phyloP scores from a whole-genome alignment of 2,888 invertebrate genomes.

The Nesidiocoris tenuis region DNA sequence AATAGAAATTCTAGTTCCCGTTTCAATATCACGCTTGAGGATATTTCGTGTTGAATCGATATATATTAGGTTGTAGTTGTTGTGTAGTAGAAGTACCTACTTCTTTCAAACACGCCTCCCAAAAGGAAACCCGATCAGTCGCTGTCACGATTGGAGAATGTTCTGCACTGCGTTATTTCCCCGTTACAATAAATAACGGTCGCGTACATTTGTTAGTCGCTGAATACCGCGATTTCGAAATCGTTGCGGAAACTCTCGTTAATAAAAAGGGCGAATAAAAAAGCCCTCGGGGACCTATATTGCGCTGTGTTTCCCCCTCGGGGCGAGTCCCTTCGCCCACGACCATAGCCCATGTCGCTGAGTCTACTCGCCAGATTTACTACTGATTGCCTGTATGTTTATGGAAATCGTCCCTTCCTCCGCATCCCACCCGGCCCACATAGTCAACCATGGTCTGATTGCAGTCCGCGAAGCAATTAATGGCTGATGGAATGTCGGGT shows the following conservation, averaged over 20 bases:
- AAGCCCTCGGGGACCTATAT: constrained; percentile 13
- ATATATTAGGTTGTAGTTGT: too few relatives aligned
- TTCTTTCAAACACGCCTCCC: too few relatives aligned
- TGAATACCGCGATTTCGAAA: not conserved
- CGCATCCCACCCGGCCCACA: not conserved
- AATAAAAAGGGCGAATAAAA: not conserved
- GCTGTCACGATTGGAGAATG: too few relatives aligned
- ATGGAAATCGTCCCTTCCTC: constrained; percentile 23
- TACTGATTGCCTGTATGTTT: constrained; percentile 39
- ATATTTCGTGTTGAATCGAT: too few relatives aligned
- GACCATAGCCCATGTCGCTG: not conserved
- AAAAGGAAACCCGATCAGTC: too few relatives aligned
- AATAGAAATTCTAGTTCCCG: too few relatives aligned
- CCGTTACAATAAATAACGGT: too few relatives aligned
- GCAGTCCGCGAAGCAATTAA: constrained; percentile 16
- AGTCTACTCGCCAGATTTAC: constrained; percentile 29
- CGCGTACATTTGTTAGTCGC: too few relatives aligned
- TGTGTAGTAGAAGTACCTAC: too few relatives aligned
- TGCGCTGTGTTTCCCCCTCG: not conserved
- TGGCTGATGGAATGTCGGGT: not conserved
- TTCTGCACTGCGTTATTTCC: too few relatives aligned
- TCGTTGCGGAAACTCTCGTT: not conserved
- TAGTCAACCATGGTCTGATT: not conserved
- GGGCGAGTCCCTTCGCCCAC: not conserved
- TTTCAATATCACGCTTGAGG: too few relatives aligned